Evolutionary conservation across 1,140 invertebrate genomes (phyloP), one percentile per base, ranked within the genome.

Genomic region (Drosophila busckii): DNA sequence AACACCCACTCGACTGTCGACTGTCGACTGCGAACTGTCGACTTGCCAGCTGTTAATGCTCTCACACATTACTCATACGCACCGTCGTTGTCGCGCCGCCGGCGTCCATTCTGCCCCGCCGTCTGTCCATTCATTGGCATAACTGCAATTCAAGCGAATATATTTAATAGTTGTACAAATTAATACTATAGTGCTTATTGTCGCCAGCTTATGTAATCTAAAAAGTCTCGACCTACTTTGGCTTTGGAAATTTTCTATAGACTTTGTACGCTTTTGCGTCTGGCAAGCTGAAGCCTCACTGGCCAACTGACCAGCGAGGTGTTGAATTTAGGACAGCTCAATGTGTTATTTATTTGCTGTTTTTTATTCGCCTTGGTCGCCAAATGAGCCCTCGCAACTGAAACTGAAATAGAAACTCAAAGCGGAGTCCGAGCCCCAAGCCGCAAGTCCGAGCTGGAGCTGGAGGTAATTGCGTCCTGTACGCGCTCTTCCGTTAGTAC

Each of bases 41-140:
- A 12, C 29, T 15, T 12, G 12, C n/a, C 28, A 29, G 4, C 3
- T 22, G 7, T 8, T 23, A 8, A 32, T 4, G 31, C 13, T 9
- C n/a, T 44, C 34, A 28, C 12, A 42, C 1, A 59, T 60, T 50
- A 42, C 40, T 42, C 59, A 70, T 82, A 78, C 83, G 56, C 66
- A 86, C 84, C 84, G 35, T 86, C 84, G n/a, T 64, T 64, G 12
- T 71, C 73, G 19, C 84, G 85, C 3, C 65, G 63, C 44, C 67
- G 67, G 42, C 73, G 63, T 52, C 65, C 71, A 62, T 82, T 86
- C 23, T 67, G 71, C 12, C 61, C 69, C 25, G 64, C 56, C 22
- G 64, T n/a, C 54, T 86, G 68, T 67, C 80, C 84, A 59, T 87
- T 87, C 85, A 87, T 85, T 37, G 84, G 85, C 69, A 87, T 70